Percentiles rank a stretch among this genome's conserved stretches.
Conservation (phyloP, 2,888 invertebrate species). For the Coenonympha arcania region DNA sequence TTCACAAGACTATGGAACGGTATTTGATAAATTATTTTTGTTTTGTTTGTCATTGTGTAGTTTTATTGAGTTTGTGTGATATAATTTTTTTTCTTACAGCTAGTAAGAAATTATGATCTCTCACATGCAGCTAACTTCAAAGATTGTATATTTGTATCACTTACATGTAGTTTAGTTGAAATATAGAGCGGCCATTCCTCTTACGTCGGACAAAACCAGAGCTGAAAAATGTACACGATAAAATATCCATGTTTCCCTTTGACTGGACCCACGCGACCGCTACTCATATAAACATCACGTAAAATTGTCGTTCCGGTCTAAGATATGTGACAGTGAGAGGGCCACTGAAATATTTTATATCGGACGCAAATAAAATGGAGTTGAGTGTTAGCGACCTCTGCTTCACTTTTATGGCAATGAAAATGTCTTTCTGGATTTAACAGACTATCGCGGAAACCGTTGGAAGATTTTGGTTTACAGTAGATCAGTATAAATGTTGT, state of each 20-base stretch:
- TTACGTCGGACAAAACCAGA: neutral
- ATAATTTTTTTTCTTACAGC: too few species aligned
- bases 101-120: too few species aligned
- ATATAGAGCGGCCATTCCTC: too few species aligned
- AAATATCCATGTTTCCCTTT: neutral
- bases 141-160: too few species aligned
- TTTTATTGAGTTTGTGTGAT: too few species aligned
- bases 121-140: too few species aligned
- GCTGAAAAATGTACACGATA: neutral
- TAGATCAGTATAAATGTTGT: neutral
- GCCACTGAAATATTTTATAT: slow-evolving; percentile 17
- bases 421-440: slow-evolving; percentile 10
- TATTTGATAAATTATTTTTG: too few species aligned
- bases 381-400: slow-evolving; percentile 27
- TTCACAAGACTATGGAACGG: too few species aligned
- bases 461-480: neutral
- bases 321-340: slow-evolving; percentile 16
- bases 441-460: neutral
- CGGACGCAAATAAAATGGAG: slow-evolving; percentile 17
- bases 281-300: slow-evolving; percentile 14
- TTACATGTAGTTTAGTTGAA: too few species aligned
- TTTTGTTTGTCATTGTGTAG: too few species aligned
- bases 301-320: slow-evolving; percentile 15
- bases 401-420: slow-evolving; percentile 10
- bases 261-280: slow-evolving; percentile 13